A percentile compares a stretch with the other conserved stretches of the same genome.
Conservation (phyloP, 2,797 vertebrate species). For the Myotis myotis region DNA sequence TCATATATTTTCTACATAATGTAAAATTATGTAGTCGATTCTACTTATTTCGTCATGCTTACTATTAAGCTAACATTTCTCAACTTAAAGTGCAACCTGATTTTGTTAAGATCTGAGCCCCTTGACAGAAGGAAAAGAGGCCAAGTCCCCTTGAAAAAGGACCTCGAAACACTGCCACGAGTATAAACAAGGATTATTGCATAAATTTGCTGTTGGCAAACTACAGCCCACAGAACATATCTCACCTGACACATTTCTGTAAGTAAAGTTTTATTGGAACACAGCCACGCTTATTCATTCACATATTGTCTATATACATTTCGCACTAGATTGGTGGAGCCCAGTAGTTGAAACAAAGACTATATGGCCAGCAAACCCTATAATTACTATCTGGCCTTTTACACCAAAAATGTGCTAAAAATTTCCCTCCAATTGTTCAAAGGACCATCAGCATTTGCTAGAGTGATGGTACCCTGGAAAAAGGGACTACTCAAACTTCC, state of each 20-base stretch:
- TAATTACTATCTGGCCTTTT: background rate
- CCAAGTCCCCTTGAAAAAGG: background rate
- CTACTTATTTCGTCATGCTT: background rate
- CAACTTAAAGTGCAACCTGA: background rate
- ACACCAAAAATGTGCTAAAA: background rate
- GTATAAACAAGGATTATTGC: background rate
- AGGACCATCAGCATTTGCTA: background rate
- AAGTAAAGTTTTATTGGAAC: conserved; percentile 23
- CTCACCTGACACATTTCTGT: background rate
- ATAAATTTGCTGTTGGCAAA: background rate
- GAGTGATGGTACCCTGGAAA: background rate
- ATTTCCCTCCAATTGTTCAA: background rate
- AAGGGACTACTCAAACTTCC: background rate
- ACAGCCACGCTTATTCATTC: background rate
- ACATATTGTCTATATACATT: background rate
- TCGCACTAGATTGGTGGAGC: background rate
- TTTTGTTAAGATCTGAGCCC: background rate
- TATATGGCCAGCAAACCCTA: background rate
- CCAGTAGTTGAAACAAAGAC: background rate
- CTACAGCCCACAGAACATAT: background rate
- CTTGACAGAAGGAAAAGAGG: background rate
- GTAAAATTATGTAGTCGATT: background rate
- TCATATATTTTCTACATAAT: conserved; percentile 7
- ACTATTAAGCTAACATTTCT: background rate
- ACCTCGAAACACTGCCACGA: background rate